These are phyloP conservation scores for Chromis chromis DNA, from an alignment of 2,797 vertebrate genomes.

Conservation along the genomic window DNA sequence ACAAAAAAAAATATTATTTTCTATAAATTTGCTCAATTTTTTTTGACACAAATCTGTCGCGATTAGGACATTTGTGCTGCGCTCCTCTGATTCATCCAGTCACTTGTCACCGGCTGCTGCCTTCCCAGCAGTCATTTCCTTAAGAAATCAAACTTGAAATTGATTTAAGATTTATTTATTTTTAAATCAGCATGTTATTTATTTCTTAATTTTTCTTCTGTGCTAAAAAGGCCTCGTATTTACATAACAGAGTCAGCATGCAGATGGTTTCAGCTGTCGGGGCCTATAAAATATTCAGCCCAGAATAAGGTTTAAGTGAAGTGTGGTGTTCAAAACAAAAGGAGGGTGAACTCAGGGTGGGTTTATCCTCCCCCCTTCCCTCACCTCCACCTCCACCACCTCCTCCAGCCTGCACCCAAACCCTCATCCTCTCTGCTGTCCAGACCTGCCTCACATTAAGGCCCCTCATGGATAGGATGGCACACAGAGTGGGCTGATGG, in stretches of 20 bases:
- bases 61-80: not conserved
- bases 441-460: constrained; percentile 53
- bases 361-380: constrained; percentile 1
- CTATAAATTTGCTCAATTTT: not conserved
- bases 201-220: not conserved
- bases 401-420: not conserved
- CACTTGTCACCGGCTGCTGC: not conserved
- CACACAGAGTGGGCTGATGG: constrained; percentile 23
- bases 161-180: no score
- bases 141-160: constrained; percentile 6
- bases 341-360: constrained; percentile 1
- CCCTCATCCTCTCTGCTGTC: constrained; percentile 22
- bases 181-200: constrained; percentile 1
- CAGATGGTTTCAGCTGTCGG: constrained; percentile 29
- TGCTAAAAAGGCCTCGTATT: not conserved
- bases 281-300: constrained; percentile 53
- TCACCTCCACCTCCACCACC: not conserved
- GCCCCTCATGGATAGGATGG: constrained; percentile 54
- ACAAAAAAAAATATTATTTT: not conserved
- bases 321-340: constrained; percentile 22
- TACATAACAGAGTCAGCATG: not conserved
- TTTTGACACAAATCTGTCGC: not conserved
- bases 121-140: not conserved
- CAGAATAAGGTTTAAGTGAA: constrained; percentile 18
- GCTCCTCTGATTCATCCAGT: not conserved